Percentiles rank a stretch among this genome's conserved stretches.
Conservation (phyloP, 2,113 vertebrate genomes). For the Papio anubis region DNA sequence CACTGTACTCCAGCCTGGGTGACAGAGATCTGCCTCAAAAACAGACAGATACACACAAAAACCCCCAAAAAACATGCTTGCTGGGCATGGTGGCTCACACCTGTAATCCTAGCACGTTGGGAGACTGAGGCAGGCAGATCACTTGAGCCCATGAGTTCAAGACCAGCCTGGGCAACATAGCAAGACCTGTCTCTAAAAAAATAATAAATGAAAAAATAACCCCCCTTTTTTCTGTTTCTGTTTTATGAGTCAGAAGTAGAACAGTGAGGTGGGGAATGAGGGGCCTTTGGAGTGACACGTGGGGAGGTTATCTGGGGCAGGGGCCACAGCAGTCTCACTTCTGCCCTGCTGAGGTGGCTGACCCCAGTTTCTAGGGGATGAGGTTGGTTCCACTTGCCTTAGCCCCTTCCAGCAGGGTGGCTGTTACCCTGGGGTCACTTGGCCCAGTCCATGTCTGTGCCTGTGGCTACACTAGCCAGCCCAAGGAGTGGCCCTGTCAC, state of each 20-base stretch:
- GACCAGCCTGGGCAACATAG: no score
- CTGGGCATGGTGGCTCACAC: no score
- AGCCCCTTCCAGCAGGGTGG: no score
- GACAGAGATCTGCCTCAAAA: no score
- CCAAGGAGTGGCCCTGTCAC: background rate
- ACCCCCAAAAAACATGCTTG: no score
- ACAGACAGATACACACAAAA: no score
- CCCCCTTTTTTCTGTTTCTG: background rate
- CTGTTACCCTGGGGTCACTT: fast-evolving
- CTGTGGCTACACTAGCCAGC: background rate
- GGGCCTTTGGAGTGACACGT: background rate
- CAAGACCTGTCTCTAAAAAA: no score
- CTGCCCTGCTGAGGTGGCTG: background rate
- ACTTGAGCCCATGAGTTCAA: no score
- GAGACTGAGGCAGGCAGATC: no score
- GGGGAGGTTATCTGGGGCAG: fast-evolving
- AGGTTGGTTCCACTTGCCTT: fast-evolving
- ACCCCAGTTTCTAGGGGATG: fast-evolving
- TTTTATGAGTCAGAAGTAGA: background rate
- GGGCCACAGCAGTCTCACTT: background rate
- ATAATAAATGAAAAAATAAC: background rate
- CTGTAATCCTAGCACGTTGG: no score
- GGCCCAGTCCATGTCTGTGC: background rate
- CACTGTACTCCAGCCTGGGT: no score
- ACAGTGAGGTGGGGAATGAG: background rate